Conservation (phyloP, 2,888 invertebrate species). For the Watsonalla cultraria region DNA sequence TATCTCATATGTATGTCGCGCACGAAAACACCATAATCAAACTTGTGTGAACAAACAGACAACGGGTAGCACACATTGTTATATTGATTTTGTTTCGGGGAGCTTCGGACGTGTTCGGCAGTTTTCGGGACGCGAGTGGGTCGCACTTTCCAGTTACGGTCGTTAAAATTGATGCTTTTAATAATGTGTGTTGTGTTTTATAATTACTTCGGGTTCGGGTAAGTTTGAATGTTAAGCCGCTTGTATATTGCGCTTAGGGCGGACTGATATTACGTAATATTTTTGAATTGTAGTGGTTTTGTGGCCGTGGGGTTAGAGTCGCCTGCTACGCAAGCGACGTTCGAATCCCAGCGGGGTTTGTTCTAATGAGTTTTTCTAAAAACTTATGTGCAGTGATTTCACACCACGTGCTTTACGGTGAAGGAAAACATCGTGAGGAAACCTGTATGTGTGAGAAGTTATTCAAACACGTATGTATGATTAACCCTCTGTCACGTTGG, state of each 20-base stretch:
- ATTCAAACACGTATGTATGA: too few species aligned
- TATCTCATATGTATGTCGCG: background rate
- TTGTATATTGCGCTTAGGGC: background rate
- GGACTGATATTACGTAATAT: too few species aligned
- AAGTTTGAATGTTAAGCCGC: background rate
- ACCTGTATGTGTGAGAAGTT: too few species aligned
- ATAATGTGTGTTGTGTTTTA: background rate
- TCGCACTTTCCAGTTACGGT: conserved; percentile 6
- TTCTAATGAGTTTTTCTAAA: too few species aligned
- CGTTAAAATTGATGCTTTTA: background rate
- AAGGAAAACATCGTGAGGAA: too few species aligned
- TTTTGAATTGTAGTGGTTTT: too few species aligned
- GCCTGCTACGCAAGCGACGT: too few species aligned
- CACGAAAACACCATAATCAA: background rate
- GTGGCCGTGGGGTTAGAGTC: too few species aligned
- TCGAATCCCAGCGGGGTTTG: too few species aligned
- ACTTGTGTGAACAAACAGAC: background rate
- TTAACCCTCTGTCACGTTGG: too few species aligned
- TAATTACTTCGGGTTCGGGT: background rate
- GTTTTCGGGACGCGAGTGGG: conserved; percentile 5
- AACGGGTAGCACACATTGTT: conserved; percentile 2
- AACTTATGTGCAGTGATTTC: too few species aligned
- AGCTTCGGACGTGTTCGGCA: conserved; percentile 19
- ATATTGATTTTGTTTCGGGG: conserved; percentile 36
- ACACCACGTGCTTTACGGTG: too few species aligned